Evolutionary conservation across 2,113 vertebrate species (phyloP), one percentile per base, ranked within the genome.

Genomic region (Panthera tigris): DNA sequence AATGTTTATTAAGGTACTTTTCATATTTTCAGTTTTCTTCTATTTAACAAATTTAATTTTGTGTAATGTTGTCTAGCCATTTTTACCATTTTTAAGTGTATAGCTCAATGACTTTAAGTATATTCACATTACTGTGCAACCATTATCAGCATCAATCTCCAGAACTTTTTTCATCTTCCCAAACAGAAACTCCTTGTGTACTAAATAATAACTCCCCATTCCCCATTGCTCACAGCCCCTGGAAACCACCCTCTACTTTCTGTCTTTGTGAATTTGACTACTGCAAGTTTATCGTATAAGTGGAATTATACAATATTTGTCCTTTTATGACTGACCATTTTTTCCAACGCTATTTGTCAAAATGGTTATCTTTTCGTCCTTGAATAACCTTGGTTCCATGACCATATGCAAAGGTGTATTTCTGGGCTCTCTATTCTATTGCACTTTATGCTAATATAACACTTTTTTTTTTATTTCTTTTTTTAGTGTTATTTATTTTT

Each of bases 31-130:
- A 18, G 13, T 74, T n/a, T 1, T 65, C 86, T 76, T 69, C 7
- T 88, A 5, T 69, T 76, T 87, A 96, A 33, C 15, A 76, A 65
- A 74, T 65, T 82, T 33, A 48, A 50, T 73, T 83, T 57, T 68
- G 18, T 31, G 7, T 36, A 29, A n/a, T 78, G 12, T 45, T 68
- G n/a, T 74, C 33, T 21, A 41, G 8, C 31, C 3, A 33, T 48
- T 65, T 61, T 61, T 61, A 61, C 45, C 5, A 33, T 48, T 81
- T 68, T 45, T 12, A 66, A 66, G 14, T 63, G 14, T 50, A 14
- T 5, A 83, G 25, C 68, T 95, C 7, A 41, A 36, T 68, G 27
- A 29, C 13, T 69, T 55, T 36, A 82, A 86, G 2, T 12, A 61
- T 4, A 5, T 55, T 78, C 25, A 29, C 14, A 36, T 55, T 52